Conservation (phyloP, 2,888 invertebrate genomes). For the Poecilus cupreus region DNA sequence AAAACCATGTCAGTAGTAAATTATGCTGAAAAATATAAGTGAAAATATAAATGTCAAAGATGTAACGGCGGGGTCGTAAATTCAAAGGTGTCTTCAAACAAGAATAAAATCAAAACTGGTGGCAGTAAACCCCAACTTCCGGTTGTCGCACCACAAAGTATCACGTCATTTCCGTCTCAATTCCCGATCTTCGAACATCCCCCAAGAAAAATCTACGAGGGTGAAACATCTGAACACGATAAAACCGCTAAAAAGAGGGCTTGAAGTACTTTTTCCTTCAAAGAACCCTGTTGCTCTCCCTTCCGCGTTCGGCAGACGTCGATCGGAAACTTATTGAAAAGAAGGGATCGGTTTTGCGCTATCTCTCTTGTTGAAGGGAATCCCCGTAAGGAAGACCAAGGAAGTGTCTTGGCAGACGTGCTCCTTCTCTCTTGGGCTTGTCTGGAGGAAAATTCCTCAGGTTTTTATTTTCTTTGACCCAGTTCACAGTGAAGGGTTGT, state of each 20-base stretch:
- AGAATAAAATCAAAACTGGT: slow-evolving; percentile 30
- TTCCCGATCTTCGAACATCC: slow-evolving; percentile 36
- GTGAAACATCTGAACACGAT: slow-evolving; percentile 55
- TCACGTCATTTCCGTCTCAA: slow-evolving; percentile 47
- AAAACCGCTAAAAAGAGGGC: slow-evolving; percentile 49
- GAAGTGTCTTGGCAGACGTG: slow-evolving; percentile 31
- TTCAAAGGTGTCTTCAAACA: slow-evolving; percentile 21
- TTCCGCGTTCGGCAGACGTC: slow-evolving; percentile 14
- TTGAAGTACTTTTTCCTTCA: slow-evolving; percentile 34
- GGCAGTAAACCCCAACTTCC: slow-evolving; percentile 29
- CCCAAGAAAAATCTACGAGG: slow-evolving; percentile 47
- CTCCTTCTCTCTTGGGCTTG: not conserved
- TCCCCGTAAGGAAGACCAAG: slow-evolving; percentile 4
- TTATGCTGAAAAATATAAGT: not conserved
- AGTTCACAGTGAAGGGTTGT: slow-evolving; percentile 25
- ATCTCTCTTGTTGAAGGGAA: slow-evolving; percentile 18
- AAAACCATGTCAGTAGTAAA: not conserved
- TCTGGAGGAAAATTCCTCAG: slow-evolving; percentile 26
- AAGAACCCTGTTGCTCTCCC: slow-evolving; percentile 45
- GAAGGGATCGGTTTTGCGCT: slow-evolving; percentile 53
- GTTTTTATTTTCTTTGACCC: slow-evolving; percentile 51
- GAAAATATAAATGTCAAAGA: slow-evolving; percentile 7
- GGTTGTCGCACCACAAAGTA: slow-evolving; percentile 35
- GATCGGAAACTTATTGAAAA: slow-evolving; percentile 57
- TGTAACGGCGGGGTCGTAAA: not conserved